Conservation (phyloP, 2,797 vertebrate genomes). For the Catharus ustulatus region DNA sequence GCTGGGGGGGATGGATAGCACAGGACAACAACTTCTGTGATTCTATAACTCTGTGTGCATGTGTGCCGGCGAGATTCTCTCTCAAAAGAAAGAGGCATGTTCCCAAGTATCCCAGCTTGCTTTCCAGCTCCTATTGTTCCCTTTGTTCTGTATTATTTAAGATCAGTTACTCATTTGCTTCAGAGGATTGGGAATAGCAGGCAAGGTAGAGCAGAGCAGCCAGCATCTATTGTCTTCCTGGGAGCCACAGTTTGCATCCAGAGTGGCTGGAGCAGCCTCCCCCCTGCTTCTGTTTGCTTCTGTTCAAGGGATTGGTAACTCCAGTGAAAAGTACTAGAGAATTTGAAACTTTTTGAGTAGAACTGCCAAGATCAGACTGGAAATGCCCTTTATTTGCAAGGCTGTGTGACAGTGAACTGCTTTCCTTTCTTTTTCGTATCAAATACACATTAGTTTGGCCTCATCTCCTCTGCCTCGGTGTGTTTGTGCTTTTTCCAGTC, state of each 20-base stretch:
- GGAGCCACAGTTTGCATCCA: neutral
- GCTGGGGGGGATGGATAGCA: rapidly evolving
- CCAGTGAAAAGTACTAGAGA: neutral
- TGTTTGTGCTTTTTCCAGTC: neutral
- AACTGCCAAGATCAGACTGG: neutral
- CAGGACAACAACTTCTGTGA: neutral
- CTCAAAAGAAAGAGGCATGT: neutral
- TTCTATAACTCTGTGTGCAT: rapidly evolving
- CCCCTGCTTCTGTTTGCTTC: neutral
- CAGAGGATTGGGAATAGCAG: constrained; percentile 7
- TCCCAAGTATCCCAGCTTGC: constrained; percentile 22
- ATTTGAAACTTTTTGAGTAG: neutral
- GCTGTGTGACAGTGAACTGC: neutral
- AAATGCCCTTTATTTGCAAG: neutral
- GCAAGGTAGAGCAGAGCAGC: constrained; percentile 1
- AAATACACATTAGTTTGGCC: rapidly evolving
- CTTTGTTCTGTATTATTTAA: constrained; percentile 55
- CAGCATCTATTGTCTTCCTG: neutral
- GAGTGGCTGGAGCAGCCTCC: neutral
- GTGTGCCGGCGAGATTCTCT: rapidly evolving
- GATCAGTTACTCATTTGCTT: constrained; percentile 42
- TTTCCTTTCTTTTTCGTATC: neutral
- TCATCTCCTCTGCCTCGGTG: neutral
- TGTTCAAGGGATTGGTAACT: neutral
- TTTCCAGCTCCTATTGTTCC: constrained; percentile 46